A percentile compares a stretch with the other conserved stretches of the same genome.
These are phyloP conservation scores for Hypocryptadius cinnamomeus DNA, from an alignment of 2,113 vertebrate species.

Conservation along the genomic window DNA sequence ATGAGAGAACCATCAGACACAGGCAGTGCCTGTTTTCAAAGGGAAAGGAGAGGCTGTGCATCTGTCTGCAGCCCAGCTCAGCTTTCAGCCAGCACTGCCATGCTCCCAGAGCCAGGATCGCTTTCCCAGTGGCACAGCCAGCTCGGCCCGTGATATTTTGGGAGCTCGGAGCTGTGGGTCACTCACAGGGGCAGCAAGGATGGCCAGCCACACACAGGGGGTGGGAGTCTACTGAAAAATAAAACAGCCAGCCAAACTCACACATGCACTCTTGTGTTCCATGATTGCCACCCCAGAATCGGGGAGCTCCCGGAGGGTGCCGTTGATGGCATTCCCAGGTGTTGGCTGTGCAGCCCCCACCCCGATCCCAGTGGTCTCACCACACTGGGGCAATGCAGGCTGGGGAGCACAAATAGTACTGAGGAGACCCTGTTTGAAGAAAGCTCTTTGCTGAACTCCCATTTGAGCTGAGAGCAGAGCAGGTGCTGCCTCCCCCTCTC, in stretches of 20 bases:
- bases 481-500: neutral
- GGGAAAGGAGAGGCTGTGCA: neutral
- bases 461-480: neutral
- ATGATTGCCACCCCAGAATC: neutral
- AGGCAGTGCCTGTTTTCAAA: neutral
- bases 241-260: too few species aligned
- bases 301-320: neutral
- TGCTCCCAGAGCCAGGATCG: neutral
- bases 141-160: fast-evolving
- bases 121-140: neutral
- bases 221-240: neutral
- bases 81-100: neutral
- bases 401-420: neutral
- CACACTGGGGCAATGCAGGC: fast-evolving
- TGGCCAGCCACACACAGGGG: neutral
- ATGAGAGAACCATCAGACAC: neutral
- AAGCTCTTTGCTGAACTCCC: neutral
- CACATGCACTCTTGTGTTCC: neutral
- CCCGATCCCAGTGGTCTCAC: fast-evolving
- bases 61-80: neutral
- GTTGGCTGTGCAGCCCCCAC: too few species aligned
- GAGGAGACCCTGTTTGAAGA: neutral
- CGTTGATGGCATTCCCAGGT: fast-evolving
- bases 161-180: neutral
- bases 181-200: neutral